Evolutionary conservation across 2,113 vertebrate species (phyloP).

Genomic region (Sylvia atricapilla): DNA sequence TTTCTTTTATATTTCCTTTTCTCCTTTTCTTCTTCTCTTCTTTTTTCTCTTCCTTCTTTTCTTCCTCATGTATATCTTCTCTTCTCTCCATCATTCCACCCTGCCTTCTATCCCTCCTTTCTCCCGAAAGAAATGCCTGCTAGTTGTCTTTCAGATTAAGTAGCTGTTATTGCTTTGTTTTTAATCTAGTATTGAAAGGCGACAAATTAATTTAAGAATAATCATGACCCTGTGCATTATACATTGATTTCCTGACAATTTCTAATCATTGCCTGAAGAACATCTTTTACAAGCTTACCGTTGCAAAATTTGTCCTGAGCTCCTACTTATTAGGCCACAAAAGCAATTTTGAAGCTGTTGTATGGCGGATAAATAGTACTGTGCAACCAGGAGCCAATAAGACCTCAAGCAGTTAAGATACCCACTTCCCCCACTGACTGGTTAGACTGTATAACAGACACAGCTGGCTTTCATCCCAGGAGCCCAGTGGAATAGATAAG

Average conservation of each 20-base stretch:
- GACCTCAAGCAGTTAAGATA: neutral
- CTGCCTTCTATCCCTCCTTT: neutral
- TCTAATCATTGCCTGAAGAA: neutral
- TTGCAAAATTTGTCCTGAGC: neutral
- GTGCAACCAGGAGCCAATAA: neutral
- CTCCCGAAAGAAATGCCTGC: neutral
- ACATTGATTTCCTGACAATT: neutral
- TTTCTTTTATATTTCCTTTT: neutral
- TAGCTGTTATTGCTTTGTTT: neutral
- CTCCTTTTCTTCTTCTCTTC: neutral
- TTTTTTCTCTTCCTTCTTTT: rapidly evolving
- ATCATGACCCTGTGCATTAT: neutral
- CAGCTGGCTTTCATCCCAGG: neutral
- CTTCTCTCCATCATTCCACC: neutral
- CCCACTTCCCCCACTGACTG: neutral
- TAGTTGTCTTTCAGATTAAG: neutral
- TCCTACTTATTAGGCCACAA: neutral
- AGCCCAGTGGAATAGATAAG: neutral
- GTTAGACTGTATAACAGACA: neutral
- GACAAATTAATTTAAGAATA: neutral
- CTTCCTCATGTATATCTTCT: neutral
- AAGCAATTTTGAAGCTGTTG: neutral
- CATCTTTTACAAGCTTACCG: neutral
- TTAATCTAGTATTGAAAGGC: neutral
- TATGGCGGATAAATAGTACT: neutral